These are phyloP conservation scores for Drosophila lacicola DNA, from an alignment of 2,888 invertebrate species.

Conservation along the genomic window DNA sequence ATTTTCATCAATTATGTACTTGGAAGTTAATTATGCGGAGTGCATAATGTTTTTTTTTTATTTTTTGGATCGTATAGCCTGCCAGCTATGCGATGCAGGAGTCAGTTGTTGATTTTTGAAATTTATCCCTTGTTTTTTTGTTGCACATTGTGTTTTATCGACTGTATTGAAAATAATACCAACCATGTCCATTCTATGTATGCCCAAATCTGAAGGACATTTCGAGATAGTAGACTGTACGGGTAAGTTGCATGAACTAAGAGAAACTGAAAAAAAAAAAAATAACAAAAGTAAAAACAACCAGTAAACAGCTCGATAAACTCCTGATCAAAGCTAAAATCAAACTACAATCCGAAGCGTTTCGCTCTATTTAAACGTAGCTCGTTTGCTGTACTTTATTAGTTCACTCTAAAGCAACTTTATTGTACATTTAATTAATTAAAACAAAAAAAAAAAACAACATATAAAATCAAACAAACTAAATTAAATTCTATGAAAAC, in stretches of 20 bases:
- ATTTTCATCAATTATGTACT: constrained; percentile 50
- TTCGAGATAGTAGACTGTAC: constrained; percentile 95
- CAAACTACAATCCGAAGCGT: constrained; percentile 53
- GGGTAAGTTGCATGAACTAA: constrained; percentile 87
- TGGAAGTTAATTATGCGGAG: constrained; percentile 74
- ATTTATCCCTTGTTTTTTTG: constrained; percentile 42
- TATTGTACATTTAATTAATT: constrained; percentile 62
- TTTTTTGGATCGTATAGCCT: constrained; percentile 13
- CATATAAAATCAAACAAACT: constrained; percentile 2
- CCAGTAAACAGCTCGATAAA: constrained; percentile 39
- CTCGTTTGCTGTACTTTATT: constrained; percentile 78
- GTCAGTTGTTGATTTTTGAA: constrained; percentile 36
- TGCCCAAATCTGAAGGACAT: constrained; percentile 87
- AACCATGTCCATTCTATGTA: constrained; percentile 60
- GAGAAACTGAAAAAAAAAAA: constrained; percentile 62
- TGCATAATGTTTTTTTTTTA: constrained; percentile 43
- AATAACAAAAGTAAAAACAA: constrained; percentile 26
- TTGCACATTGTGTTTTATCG: constrained; percentile 51
- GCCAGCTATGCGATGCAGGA: constrained; percentile 3
- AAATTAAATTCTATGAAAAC: constrained; percentile 55
- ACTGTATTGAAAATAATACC: constrained; percentile 41
- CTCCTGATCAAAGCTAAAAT: constrained; percentile 33
- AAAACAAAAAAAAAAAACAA: constrained; percentile 28
- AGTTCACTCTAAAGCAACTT: constrained; percentile 71
- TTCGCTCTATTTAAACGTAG: constrained; percentile 69